Evolutionary conservation across 2,888 invertebrate genomes (phyloP).

Genomic region (Congeria kusceri): DNA sequence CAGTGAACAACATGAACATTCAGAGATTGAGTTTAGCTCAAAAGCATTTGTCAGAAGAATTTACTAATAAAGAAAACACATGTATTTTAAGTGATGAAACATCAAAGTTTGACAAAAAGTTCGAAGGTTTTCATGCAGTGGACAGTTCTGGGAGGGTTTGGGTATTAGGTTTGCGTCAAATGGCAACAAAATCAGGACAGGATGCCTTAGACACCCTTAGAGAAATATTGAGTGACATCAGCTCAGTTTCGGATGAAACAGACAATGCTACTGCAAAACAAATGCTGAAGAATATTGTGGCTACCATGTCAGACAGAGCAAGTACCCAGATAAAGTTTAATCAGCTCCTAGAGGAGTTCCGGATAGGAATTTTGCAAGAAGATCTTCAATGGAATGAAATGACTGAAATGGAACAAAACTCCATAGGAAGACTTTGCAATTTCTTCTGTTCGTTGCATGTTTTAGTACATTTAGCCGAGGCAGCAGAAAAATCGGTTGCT

Average conservation of each 20-base stretch:
- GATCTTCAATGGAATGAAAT: conserved; percentile 18
- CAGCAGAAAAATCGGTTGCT: conserved; percentile 1
- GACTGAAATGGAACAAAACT: conserved; percentile 11
- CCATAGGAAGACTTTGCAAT: conserved; percentile 24
- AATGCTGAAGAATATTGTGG: conserved; percentile 30
- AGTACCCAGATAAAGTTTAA: conserved; percentile 37
- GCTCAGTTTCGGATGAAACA: conserved; percentile 21
- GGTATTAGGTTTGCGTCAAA: conserved; percentile 51
- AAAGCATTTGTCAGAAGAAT: too few species aligned
- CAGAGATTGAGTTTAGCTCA: conserved; percentile 41
- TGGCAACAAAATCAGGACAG: conserved; percentile 42
- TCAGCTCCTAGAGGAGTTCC: conserved; percentile 34
- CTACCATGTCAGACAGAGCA: conserved; percentile 42
- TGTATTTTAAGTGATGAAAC: conserved; percentile 49
- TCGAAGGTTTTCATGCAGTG: conserved; percentile 49
- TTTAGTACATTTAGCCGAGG: conserved; percentile 16
- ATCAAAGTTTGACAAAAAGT: conserved; percentile 41
- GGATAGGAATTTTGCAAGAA: conserved; percentile 22
- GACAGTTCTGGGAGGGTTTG: conserved; percentile 47
- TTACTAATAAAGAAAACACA: conserved; percentile 24
- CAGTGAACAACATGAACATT: conserved; percentile 42
- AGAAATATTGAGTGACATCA: conserved; percentile 30
- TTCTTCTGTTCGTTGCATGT: conserved; percentile 36
- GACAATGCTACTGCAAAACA: conserved; percentile 28
- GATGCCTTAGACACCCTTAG: conserved; percentile 23